These are phyloP conservation scores for Andrena haemorrhoa DNA, from an alignment of 2,888 invertebrate species.

Conservation along the genomic window DNA sequence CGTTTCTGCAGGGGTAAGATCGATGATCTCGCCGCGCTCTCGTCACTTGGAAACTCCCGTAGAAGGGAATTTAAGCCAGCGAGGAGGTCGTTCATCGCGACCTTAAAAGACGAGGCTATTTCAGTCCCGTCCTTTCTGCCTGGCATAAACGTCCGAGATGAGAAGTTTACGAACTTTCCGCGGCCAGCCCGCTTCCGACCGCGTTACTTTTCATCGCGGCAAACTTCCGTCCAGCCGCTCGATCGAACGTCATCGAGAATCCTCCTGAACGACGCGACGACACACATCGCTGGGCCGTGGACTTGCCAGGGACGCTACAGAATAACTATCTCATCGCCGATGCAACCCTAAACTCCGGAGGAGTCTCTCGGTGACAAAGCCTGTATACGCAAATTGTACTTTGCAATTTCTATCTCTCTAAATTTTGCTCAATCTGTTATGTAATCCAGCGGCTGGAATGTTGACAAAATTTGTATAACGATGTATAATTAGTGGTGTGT, in stretches of 20 bases:
- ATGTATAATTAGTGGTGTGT: too few species aligned
- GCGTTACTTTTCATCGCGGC: neutral
- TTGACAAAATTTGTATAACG: too few species aligned
- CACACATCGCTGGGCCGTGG: neutral
- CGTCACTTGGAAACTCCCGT: slow-evolving; percentile 58
- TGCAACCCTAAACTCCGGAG: too few species aligned
- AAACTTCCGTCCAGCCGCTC: slow-evolving; percentile 19
- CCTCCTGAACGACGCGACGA: neutral
- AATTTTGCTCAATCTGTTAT: too few species aligned
- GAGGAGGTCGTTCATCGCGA: slow-evolving; percentile 61
- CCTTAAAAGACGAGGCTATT: slow-evolving; percentile 68
- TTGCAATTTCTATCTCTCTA: too few species aligned
- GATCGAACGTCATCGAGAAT: slow-evolving; percentile 26
- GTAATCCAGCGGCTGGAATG: too few species aligned
- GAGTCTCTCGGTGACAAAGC: too few species aligned
- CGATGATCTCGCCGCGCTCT: slow-evolving; percentile 60
- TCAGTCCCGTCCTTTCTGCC: slow-evolving; percentile 54
- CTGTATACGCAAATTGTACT: too few species aligned
- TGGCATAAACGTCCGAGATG: slow-evolving; percentile 58
- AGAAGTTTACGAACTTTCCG: slow-evolving; percentile 59
- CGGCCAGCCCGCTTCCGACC: slow-evolving; percentile 39
- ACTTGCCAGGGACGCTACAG: neutral
- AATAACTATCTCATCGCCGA: too few species aligned
- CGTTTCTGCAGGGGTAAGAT: slow-evolving; percentile 47
- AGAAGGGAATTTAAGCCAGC: slow-evolving; percentile 61